Percentiles rank a stretch among this genome's conserved stretches.
These are phyloP conservation scores for Falco naumanni DNA, from an alignment of 2,797 vertebrate genomes.

Conservation along the genomic window DNA sequence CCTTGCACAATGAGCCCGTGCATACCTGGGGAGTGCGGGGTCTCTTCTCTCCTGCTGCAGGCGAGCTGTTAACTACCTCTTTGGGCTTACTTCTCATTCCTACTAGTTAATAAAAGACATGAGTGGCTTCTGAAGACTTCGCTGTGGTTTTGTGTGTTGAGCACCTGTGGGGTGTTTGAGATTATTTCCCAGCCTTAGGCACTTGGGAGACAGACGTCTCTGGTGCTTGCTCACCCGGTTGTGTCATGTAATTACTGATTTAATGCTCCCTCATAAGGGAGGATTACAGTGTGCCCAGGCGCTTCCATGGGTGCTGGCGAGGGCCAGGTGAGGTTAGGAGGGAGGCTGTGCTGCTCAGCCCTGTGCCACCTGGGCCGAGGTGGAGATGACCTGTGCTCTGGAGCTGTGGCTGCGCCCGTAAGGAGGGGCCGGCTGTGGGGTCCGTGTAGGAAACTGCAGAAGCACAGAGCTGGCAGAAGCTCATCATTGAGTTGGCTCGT, in stretches of 20 bases:
- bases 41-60: neutral
- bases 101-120: neutral
- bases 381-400: neutral
- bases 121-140: neutral
- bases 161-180: neutral
- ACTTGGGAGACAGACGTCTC: neutral
- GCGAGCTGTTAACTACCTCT: neutral
- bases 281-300: rapidly evolving
- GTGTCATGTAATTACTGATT: neutral
- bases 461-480: neutral
- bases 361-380: neutral
- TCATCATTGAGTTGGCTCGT: neutral
- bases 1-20: neutral
- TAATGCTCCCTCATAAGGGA: neutral
- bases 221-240: neutral
- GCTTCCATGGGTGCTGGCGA: neutral
- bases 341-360: neutral
- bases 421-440: neutral
- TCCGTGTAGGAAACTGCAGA: neutral
- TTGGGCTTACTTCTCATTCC: neutral
- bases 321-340: neutral
- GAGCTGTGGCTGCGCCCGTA: neutral
- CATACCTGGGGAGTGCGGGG: rapidly evolving
- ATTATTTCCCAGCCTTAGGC: neutral
- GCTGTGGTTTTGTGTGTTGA: neutral